Conservation (phyloP, 2,888 invertebrate genomes). For the Boloria euphrosyne region DNA sequence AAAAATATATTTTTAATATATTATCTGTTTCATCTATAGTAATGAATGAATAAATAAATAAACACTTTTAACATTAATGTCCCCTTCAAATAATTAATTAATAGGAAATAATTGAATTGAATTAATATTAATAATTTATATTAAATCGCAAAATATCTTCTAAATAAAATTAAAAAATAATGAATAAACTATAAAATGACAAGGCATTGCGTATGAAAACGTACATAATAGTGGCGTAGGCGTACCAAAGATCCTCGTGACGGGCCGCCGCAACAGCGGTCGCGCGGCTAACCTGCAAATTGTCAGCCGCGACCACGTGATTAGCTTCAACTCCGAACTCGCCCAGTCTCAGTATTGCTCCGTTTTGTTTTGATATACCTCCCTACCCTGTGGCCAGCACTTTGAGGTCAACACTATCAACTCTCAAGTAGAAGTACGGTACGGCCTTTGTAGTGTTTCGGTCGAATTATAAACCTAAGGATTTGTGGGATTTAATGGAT, state of each 20-base stretch:
- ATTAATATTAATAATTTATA: too few species aligned
- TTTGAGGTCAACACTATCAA: conserved; percentile 45
- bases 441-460: conserved; percentile 23
- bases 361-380: conserved; percentile 44
- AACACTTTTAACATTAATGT: too few species aligned
- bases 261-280: conserved; percentile 46
- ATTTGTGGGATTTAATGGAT: conserved; percentile 22
- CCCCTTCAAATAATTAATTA: too few species aligned
- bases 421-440: conserved; percentile 33
- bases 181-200: background rate
- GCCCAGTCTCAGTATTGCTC: conserved; percentile 32
- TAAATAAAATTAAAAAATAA: background rate
- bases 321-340: conserved; percentile 52
- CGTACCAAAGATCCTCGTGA: conserved; percentile 41
- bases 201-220: conserved; percentile 30
- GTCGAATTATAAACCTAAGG: conserved; percentile 29
- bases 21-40: too few species aligned
- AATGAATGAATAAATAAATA: too few species aligned
- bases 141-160: background rate
- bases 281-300: conserved; percentile 67
- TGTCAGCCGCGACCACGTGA: conserved; percentile 56
- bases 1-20: too few species aligned
- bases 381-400: conserved; percentile 42
- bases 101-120: too few species aligned
- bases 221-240: conserved; percentile 41